Conservation (phyloP, 2,888 invertebrate genomes). For the Autographa gamma region DNA sequence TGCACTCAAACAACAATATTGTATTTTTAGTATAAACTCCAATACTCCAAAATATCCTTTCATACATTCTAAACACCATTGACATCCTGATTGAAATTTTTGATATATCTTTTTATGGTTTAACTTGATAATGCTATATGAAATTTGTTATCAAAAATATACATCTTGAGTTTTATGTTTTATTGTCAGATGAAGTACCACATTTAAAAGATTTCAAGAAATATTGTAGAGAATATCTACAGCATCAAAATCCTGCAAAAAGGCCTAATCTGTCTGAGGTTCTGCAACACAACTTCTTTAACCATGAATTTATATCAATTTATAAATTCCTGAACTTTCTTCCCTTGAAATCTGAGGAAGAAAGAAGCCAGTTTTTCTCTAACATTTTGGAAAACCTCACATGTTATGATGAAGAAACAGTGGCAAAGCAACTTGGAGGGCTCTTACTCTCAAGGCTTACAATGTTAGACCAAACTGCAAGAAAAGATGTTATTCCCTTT, state of each 20-base stretch:
- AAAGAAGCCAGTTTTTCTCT: slow-evolving; percentile 94
- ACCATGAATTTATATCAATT: slow-evolving; percentile 95
- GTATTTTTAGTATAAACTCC: not conserved
- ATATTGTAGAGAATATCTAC: slow-evolving; percentile 91
- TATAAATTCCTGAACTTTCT: slow-evolving; percentile 95
- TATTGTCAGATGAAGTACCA: slow-evolving; percentile 90
- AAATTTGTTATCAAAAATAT: not conserved
- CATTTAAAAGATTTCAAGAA: slow-evolving; percentile 91
- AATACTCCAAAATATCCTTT: not conserved
- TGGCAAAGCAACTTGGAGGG: slow-evolving; percentile 94
- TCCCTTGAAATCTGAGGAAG: slow-evolving; percentile 93
- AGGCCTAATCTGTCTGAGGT: slow-evolving; percentile 92
- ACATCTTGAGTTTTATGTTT: not conserved
- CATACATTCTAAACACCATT: too few species aligned
- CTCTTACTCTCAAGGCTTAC: slow-evolving; percentile 95
- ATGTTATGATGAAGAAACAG: slow-evolving; percentile 93
- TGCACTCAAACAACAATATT: not conserved
- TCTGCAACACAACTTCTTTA: slow-evolving; percentile 93
- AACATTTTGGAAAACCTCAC: slow-evolving; percentile 91
- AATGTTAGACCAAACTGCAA: slow-evolving; percentile 94
- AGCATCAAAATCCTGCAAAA: slow-evolving; percentile 90
- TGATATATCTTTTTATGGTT: too few species aligned
- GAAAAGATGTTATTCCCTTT: slow-evolving; percentile 91
- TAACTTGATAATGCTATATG: too few species aligned
- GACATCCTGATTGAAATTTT: too few species aligned